These are phyloP conservation scores for Drosophila nr. fundita DNA, from an alignment of 2,888 invertebrate genomes.

Conservation along the genomic window DNA sequence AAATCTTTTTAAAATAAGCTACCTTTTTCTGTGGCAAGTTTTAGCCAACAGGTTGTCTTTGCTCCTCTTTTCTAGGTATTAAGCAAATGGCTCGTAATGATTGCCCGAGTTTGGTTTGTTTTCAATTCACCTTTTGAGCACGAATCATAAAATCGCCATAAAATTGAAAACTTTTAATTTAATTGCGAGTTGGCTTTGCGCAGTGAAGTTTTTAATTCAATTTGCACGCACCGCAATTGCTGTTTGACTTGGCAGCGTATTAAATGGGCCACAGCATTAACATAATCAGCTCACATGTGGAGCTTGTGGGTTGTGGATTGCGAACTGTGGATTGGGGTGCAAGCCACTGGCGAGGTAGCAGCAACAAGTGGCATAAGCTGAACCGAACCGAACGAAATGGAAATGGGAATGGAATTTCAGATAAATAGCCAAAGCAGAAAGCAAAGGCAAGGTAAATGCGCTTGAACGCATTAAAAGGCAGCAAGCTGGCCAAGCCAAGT, in stretches of 20 bases:
- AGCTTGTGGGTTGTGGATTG: neutral
- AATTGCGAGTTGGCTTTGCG: constrained; percentile 59
- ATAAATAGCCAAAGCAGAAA: constrained; percentile 47
- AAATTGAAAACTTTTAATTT: constrained; percentile 75
- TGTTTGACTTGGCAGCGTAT: constrained; percentile 65
- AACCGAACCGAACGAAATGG: constrained; percentile 10
- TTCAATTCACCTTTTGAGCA: constrained; percentile 27
- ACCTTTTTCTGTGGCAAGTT: neutral
- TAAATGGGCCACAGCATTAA: constrained; percentile 66
- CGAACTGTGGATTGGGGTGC: neutral
- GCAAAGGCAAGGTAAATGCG: constrained; percentile 58
- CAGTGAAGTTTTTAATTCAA: constrained; percentile 68
- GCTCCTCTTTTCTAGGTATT: neutral
- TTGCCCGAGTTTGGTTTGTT: constrained; percentile 7
- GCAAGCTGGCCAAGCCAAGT: constrained; percentile 27
- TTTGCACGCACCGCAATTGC: constrained; percentile 60
- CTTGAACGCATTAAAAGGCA: constrained; percentile 67
- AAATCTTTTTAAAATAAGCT: neutral
- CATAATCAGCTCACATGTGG: constrained; percentile 75
- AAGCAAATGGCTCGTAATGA: constrained; percentile 10
- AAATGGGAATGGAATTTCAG: constrained; percentile 42
- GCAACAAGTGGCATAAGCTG: constrained; percentile 29
- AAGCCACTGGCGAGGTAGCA: constrained; percentile 12
- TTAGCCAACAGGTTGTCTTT: neutral
- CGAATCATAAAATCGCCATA: constrained; percentile 68